Base-by-base conservation (phyloP, 2,113 vertebrate genomes). In the Gulo gulo region DNA sequence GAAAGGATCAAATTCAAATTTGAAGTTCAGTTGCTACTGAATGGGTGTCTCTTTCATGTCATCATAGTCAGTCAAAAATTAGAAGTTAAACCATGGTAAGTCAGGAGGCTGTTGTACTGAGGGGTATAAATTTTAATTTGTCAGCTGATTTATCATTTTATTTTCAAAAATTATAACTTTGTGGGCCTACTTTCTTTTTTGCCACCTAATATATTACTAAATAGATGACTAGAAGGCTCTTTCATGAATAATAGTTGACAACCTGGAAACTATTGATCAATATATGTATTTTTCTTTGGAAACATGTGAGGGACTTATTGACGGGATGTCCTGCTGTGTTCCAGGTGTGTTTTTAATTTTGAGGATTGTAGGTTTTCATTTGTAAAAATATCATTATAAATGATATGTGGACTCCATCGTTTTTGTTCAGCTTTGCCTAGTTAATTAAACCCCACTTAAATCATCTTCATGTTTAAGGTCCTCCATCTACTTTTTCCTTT, bases 391-490 rank as follows among this genome's bases (percentile, higher is more conserved):
- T 88, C 85, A 63, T 84, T 80, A 52, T 21, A 78, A 95, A 50
- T 93, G 39, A 34, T 91, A 52, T 59, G 26, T 80, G 24, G 2
- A 47, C 5, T 42, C n/a, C 24, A 4, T 86, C 23, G 34, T 74
- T 91, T 96, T 63, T 79, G 26, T 61, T 92, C 93, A 69, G 31
- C 16, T 63, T 87, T 96, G 74, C 26, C 11, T 55, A 45, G 78
- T 78, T 87, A 90, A 57, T 69, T 87, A 94, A 95, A 88, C 76
- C 36, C 29, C 67, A 69, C 84, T 94, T 65, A 89, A 89, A 79
- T 82, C 45, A 79, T 67, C 15, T 86, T 95, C 74, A 71, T 42
- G 7, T 16, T 74, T 45, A 61, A 90, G 7, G 3, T 78, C 13
- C n/a, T 86, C 5, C 15, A 16, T 71, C 31, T 73, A 10, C 7